Base-by-base conservation (phyloP, 2,113 vertebrate genomes). In the Phocoena phocoena region DNA sequence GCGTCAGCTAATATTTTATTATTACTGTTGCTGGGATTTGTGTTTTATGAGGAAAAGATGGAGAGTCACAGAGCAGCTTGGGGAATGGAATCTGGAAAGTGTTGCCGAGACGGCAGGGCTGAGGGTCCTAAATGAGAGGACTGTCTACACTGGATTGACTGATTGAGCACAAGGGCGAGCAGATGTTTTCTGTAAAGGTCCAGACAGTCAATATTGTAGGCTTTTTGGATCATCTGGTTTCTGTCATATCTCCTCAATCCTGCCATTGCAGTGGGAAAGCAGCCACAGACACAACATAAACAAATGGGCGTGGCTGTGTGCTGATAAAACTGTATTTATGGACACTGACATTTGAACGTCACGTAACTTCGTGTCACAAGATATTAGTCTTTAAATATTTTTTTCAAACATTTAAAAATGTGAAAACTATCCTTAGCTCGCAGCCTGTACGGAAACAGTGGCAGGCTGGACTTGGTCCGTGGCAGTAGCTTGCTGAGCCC, bases 171-270 rank as follows among this genome's bases (percentile, higher is more conserved):
- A 62, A 23, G 74, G 74, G 44, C 44, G 44, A 77, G 17, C 74
- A 77, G 44, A 33, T 15, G 23, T 62, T 36, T 25, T 33, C 88
- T 33, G 6, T 15, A 5, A 80, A 74, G 55, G 62, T 33, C 60
- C 26, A 17, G 36, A 53, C 1, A 31, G 68, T 18, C n/a, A 36
- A 23, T 14, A 15, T 9, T 4, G 21, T 28, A 11, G 77, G n/a
- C 83, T 77, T 50, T 33, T 21, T 3, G n/a, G 87, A 5, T 60
- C 15, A 5, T 6, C 2, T 2, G 3, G 70, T 31, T 53, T 88
- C 77, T 10, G 18, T 47, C 44, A 18, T 9, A 6, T 0, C 4
- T 0, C 6, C n/a, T 65, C 14, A 79, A 1, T 18, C 70, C 62
- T 31, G 18, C 50, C 18, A 7, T 9, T 3, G 6, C 8, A 11